These are phyloP conservation scores for Homalodisca vitripennis DNA, from an alignment of 1,140 invertebrate genomes.

Conservation along the genomic window DNA sequence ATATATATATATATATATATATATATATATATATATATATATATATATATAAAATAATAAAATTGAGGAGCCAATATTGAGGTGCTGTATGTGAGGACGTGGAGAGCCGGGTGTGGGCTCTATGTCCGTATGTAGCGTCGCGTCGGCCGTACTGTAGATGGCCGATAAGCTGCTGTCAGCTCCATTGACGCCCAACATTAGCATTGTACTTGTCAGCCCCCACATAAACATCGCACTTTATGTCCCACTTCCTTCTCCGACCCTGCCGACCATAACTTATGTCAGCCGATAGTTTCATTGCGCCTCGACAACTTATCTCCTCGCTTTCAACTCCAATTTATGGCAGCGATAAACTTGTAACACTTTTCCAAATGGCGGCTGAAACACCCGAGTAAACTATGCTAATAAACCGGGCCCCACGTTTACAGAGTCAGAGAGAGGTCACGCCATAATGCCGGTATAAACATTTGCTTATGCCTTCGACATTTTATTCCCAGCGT, in stretches of 20 bases:
- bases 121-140: not conserved
- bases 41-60: too few species aligned
- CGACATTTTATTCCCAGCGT: too few species aligned
- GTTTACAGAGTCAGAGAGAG: too few species aligned
- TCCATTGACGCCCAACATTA: slow-evolving; percentile 23
- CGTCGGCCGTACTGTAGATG: slow-evolving; percentile 10
- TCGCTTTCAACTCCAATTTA: slow-evolving; percentile 14
- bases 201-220: slow-evolving; percentile 28
- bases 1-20: not conserved
- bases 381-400: slow-evolving; percentile 1
- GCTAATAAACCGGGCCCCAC: not conserved
- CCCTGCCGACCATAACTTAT: slow-evolving; percentile 18
- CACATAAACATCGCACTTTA: slow-evolving; percentile 28
- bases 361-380: slow-evolving; percentile 24
- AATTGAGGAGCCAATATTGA: too few species aligned
- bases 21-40: too few species aligned
- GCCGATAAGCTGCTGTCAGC: slow-evolving; percentile 27
- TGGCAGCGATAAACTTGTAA: slow-evolving; percentile 26
- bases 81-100: too few species aligned
- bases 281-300: slow-evolving; percentile 28
- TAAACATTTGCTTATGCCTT: too few species aligned
- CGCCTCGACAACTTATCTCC: slow-evolving; percentile 28
- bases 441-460: too few species aligned
- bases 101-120: not conserved
- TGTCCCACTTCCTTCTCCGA: slow-evolving; percentile 5